Percentiles rank a stretch among this genome's conserved stretches.
These are phyloP conservation scores for Galerucella nymphaeae DNA, from an alignment of 2,888 invertebrate species.

Conservation along the genomic window DNA sequence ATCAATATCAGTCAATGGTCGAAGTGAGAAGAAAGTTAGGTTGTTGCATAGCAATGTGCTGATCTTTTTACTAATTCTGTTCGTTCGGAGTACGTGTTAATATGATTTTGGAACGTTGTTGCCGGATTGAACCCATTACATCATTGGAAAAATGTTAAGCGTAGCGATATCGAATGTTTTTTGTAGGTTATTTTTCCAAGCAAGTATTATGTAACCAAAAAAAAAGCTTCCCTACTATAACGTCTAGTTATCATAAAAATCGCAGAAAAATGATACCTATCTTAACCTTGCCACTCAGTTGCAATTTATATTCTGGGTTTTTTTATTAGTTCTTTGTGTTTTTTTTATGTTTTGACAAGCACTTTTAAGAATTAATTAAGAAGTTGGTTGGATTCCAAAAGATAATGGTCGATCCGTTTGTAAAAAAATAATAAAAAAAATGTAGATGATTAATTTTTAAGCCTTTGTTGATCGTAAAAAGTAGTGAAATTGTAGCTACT, in stretches of 20 bases:
- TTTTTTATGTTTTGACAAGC: slow-evolving; percentile 40
- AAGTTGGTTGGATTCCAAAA: slow-evolving; percentile 46
- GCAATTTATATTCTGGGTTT: slow-evolving; percentile 43
- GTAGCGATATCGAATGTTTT: too few relatives aligned
- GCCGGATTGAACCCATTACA: too few relatives aligned
- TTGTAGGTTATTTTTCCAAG: neutral
- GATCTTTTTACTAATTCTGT: too few relatives aligned
- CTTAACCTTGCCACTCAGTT: slow-evolving; percentile 43
- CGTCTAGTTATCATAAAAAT: slow-evolving; percentile 46
- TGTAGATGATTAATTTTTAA: slow-evolving; percentile 26
- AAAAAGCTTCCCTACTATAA: slow-evolving; percentile 7
- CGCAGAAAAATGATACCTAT: slow-evolving; percentile 48
- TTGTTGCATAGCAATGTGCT: too few relatives aligned
- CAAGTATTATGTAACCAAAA: too few relatives aligned
- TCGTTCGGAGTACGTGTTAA: too few relatives aligned
- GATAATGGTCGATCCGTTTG: slow-evolving; percentile 40
- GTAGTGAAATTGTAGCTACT: neutral
- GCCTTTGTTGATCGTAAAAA: slow-evolving; percentile 23
- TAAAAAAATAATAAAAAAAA: slow-evolving; percentile 21
- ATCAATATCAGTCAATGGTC: too few relatives aligned
- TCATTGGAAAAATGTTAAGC: too few relatives aligned
- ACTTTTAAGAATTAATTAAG: slow-evolving; percentile 47
- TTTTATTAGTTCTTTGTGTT: slow-evolving; percentile 38
- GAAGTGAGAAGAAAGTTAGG: too few relatives aligned
- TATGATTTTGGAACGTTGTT: too few relatives aligned